Conservation (phyloP, 2,113 vertebrate genomes). For the Prunella himalayana region DNA sequence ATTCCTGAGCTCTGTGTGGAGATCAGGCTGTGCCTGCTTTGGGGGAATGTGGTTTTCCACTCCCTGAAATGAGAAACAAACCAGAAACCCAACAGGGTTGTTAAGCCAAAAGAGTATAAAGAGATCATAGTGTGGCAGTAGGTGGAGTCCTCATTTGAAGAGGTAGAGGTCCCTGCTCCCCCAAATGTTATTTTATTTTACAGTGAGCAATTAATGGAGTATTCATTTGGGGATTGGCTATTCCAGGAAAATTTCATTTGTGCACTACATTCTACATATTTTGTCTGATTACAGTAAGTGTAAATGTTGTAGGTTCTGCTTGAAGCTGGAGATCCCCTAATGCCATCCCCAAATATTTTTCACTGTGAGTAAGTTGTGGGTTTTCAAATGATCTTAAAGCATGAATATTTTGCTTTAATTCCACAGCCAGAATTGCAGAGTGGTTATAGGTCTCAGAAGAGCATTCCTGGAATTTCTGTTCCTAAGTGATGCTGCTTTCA, state of each 20-base stretch:
- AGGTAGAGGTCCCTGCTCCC: neutral
- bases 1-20: neutral
- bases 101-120: neutral
- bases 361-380: neutral
- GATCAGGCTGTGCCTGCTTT: neutral
- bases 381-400: neutral
- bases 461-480: neutral
- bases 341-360: neutral
- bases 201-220: neutral
- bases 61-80: neutral
- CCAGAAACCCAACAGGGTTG: neutral
- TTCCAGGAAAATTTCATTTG: neutral
- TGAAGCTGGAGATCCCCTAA: neutral
- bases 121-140: neutral
- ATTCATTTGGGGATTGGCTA: neutral
- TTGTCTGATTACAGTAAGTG: neutral
- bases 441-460: neutral
- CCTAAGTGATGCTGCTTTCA: neutral
- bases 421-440: neutral
- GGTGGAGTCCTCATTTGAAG: neutral
- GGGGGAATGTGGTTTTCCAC: neutral
- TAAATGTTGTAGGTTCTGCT: neutral
- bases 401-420: neutral
- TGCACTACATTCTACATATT: fast-evolving
- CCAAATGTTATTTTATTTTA: neutral